Evolutionary conservation across 2,113 vertebrate species (phyloP).

Genomic region (Accipiter cooperii): DNA sequence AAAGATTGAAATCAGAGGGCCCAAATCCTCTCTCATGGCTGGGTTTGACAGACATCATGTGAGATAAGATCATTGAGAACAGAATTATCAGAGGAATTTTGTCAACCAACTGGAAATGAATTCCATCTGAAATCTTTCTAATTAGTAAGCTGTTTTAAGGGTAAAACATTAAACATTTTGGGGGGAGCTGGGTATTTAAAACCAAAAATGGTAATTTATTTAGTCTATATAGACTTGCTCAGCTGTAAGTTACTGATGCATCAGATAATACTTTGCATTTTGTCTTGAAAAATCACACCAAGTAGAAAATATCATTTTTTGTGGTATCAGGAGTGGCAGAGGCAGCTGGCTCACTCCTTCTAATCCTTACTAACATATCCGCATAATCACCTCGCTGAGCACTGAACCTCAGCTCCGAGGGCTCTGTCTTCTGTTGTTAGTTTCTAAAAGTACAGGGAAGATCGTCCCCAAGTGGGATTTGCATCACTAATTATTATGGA

Average conservation of each 20-base stretch:
- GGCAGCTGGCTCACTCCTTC: background rate
- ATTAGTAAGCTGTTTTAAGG: background rate
- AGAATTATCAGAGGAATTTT: background rate
- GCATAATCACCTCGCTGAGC: slow-evolving; percentile 24
- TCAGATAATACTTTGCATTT: background rate
- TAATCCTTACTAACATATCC: slow-evolving; percentile 2
- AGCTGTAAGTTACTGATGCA: background rate
- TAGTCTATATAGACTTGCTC: slow-evolving; percentile 10
- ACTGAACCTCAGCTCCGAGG: background rate
- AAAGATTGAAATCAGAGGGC: background rate
- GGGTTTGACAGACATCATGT: background rate
- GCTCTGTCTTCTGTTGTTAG: background rate
- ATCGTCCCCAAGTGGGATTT: slow-evolving; percentile 27
- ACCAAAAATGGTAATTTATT: background rate
- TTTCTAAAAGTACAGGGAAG: background rate
- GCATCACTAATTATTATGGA: slow-evolving; percentile 51
- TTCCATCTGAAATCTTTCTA: background rate
- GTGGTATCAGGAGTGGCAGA: background rate
- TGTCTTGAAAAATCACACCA: background rate
- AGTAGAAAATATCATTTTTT: background rate
- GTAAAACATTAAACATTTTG: background rate
- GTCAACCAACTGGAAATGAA: background rate
- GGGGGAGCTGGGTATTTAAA: background rate
- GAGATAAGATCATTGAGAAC: background rate
- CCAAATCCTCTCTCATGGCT: background rate